These are phyloP conservation scores for Embidobia sp. DNA, from an alignment of 2,888 invertebrate genomes.

Conservation along the genomic window DNA sequence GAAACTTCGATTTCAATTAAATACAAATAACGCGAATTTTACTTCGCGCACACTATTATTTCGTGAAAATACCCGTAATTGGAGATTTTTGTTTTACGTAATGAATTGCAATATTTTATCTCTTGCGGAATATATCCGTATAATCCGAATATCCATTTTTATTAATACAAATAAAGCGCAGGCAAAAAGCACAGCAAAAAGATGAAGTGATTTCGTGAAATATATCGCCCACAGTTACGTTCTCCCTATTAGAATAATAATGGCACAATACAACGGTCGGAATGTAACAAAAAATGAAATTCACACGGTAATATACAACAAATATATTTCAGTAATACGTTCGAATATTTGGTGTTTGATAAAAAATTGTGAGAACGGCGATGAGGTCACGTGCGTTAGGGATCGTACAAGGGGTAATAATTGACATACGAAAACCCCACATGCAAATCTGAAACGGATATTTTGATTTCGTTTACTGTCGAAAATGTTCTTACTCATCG, in stretches of 20 bases:
- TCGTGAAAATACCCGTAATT: no score
- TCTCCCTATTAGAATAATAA: slow-evolving; percentile 25
- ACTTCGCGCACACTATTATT: no score
- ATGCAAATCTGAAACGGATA: slow-evolving; percentile 37
- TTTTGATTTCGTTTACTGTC: slow-evolving; percentile 11
- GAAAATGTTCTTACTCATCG: slow-evolving; percentile 14
- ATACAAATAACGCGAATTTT: background rate
- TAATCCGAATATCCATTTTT: background rate
- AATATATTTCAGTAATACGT: slow-evolving; percentile 6
- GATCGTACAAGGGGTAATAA: slow-evolving; percentile 14
- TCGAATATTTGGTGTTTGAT: background rate
- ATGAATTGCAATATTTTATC: no score
- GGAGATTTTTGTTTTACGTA: no score
- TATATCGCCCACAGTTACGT: background rate
- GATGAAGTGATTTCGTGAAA: slow-evolving; percentile 8
- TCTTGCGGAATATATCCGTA: no score
- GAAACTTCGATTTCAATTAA: slow-evolving; percentile 32
- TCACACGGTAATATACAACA: slow-evolving; percentile 37
- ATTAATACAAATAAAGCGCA: slow-evolving; percentile 8
- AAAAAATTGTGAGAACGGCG: slow-evolving; percentile 37
- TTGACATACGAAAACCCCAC: slow-evolving; percentile 21
- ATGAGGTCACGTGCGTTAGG: slow-evolving; percentile 34
- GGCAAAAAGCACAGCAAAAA: slow-evolving; percentile 20
- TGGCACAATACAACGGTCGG: background rate
- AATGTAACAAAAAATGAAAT: slow-evolving; percentile 47